Evolutionary conservation across 2,113 vertebrate species (phyloP).

Genomic region (Mystacornis crossleyi): DNA sequence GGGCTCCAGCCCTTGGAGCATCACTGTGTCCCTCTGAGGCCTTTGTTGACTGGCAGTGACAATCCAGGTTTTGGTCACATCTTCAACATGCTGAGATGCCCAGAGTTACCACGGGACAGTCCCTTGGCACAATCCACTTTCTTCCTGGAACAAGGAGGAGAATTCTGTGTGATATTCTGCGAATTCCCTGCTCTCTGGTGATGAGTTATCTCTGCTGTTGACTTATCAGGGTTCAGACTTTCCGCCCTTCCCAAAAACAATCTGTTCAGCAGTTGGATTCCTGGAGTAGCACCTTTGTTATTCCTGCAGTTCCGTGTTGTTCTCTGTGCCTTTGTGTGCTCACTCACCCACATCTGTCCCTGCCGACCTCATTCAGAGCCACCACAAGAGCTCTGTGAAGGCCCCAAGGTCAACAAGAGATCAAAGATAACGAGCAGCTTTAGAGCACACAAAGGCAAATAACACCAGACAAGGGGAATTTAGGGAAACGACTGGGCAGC

Average conservation of each 20-base stretch:
- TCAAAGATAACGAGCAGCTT: not conserved
- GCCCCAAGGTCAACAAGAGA: not conserved
- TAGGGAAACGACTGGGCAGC: not conserved
- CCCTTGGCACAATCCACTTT: not conserved
- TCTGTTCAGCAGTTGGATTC: not conserved
- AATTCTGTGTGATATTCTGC: not conserved
- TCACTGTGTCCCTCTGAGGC: too few relatives aligned
- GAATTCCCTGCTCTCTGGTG: not conserved
- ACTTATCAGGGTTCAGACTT: not conserved
- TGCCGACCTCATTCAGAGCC: not conserved
- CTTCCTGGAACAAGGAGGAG: not conserved
- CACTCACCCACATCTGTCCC: not conserved
- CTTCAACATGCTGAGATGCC: not conserved
- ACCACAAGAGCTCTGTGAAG: not conserved
- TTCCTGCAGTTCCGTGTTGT: not conserved
- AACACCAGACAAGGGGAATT: not conserved
- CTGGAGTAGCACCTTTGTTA: not conserved
- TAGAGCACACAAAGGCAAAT: not conserved
- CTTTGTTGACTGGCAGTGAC: not conserved
- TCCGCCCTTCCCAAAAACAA: not conserved
- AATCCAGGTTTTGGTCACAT: not conserved
- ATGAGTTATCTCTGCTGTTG: not conserved
- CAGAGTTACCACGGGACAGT: fast-evolving
- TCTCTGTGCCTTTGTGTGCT: not conserved
- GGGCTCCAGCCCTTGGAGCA: not conserved